Base-by-base conservation (phyloP, 2,797 vertebrate genomes). In the Danio tinwini region DNA sequence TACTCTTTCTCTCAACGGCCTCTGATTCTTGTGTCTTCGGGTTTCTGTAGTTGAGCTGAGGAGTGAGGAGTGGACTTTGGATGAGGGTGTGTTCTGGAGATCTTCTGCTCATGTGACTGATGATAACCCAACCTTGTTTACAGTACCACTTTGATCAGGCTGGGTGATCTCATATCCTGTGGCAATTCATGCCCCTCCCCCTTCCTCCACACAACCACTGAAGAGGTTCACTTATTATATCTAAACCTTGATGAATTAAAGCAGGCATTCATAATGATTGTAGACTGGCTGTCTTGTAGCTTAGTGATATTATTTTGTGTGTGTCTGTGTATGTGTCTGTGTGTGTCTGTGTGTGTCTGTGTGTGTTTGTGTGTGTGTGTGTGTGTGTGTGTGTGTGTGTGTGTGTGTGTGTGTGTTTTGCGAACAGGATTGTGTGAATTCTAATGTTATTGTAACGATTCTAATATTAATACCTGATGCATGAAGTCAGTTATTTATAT, bases 41-140 rank as follows among this genome's bases (percentile, higher is more conserved):
- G 47, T 37, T 70, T 72, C 68, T 5, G 56, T 16, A 16, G 64
- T 65, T 59, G 29, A 5, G 62, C 8, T 19, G 10, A 45, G 21
- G 40, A 78, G 47, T 71, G 64, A 29, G 29, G 52, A 21, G 59
- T 76, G 67, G 53, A 72, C 44, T 72, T 80, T 76, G 61, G 56
- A 83, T 72, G 9, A 56, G 37, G 67, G 71, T 49, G 59, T 70
- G 50, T 75, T 80, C 44, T 21, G 42, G 58, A n/a, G 62, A n/a
- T 17, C 53, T 10, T 68, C 29, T 42, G 42, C 58, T 71, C 78
- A 61, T 87, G 86, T 89, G 91, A 89, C 88, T 78, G 74, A 29
- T 29, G 29, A 64, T 85, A 80, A 58, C 62, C 65, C 70, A 85
- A 45, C 39, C 42, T 62, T 55, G 67, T 86, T 78, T 73, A 65